These are phyloP conservation scores for Conomelus anceps DNA, from an alignment of 2,888 invertebrate species.

Conservation along the genomic window DNA sequence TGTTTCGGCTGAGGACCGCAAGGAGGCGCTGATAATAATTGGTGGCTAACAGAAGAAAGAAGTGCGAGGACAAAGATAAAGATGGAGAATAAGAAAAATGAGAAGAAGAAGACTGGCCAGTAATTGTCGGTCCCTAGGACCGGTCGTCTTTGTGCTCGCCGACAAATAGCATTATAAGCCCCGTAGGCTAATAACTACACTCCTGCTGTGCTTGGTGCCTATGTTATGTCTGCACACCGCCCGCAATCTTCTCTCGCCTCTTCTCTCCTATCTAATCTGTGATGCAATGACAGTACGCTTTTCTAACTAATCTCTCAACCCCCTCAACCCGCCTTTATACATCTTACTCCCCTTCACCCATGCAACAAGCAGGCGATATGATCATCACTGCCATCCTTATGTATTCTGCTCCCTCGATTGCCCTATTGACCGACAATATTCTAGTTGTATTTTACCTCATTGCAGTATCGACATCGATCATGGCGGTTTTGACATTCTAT, in stretches of 20 bases:
- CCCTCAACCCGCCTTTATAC: neutral
- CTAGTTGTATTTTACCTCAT: neutral
- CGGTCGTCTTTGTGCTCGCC: constrained; percentile 1
- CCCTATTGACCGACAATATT: neutral
- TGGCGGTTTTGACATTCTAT: neutral
- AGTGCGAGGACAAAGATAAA: neutral
- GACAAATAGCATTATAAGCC: constrained; percentile 10
- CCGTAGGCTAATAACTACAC: constrained; percentile 11
- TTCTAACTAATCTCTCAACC: neutral
- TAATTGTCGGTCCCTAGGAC: constrained; percentile 1
- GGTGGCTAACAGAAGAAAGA: neutral
- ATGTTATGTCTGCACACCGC: neutral
- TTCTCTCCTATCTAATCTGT: neutral
- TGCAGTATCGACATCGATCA: neutral
- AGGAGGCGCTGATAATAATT: constrained; percentile 10
- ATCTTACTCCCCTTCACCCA: neutral
- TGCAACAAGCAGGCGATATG: neutral
- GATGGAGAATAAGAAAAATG: neutral
- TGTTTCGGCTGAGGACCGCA: constrained; percentile 4
- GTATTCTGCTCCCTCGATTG: neutral
- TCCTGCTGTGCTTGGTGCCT: neutral
- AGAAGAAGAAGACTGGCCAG: constrained; percentile 1
- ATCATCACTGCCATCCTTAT: neutral
- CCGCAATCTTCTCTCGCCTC: neutral
- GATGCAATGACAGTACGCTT: neutral